Conservation (phyloP, 2,888 invertebrate species). For the Macaria notata region DNA sequence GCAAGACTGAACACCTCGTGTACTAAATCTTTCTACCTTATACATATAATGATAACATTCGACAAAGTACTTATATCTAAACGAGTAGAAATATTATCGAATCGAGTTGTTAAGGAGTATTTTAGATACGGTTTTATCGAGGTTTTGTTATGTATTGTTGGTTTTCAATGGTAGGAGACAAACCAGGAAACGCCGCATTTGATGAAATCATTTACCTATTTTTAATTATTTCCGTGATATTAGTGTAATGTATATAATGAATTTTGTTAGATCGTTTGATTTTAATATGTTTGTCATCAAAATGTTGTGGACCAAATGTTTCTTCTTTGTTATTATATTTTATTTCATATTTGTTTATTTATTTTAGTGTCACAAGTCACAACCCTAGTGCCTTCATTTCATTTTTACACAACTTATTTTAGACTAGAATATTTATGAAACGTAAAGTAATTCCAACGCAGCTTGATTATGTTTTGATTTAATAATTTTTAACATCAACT, state of each 20-base stretch:
- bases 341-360: conserved; percentile 8
- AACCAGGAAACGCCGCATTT: neutral
- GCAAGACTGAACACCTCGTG: conserved; percentile 62
- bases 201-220: neutral
- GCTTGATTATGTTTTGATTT: neutral
- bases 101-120: conserved; percentile 9
- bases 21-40: conserved; percentile 42
- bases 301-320: conserved; percentile 15
- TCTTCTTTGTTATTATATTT: conserved; percentile 2
- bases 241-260: neutral
- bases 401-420: conserved; percentile 6
- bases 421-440: neutral
- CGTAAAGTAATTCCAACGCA: neutral
- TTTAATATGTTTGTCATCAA: neutral
- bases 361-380: conserved; percentile 1
- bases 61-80: conserved; percentile 63
- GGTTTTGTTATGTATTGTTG: conserved; percentile 5
- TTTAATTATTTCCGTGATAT: neutral
- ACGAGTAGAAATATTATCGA: conserved; percentile 29
- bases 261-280: neutral
- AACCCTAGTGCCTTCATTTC: conserved; percentile 23
- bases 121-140: conserved; percentile 14
- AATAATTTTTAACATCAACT: neutral
- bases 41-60: conserved; percentile 40
- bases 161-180: neutral